Evolutionary conservation across 2,797 vertebrate genomes (phyloP), one percentile per base, ranked within the genome.

Genomic region (Paedocypris micromegethes): DNA sequence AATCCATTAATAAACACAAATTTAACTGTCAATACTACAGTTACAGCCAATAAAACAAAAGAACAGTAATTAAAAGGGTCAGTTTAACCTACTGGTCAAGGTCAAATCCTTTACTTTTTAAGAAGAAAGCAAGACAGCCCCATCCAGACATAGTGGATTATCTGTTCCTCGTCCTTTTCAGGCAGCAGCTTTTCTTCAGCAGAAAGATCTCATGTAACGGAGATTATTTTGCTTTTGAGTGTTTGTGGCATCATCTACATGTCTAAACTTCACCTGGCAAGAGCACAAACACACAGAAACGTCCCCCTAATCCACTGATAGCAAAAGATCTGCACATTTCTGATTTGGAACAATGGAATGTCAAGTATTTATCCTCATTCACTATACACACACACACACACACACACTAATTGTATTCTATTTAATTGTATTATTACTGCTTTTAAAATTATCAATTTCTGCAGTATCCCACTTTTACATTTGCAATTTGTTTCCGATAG

Each of bases 301-400:
- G 70, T 72, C 73, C 71, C 82, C 77, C 79, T 77, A 81, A 89
- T 87, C 46, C 70, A 68, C 72, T 77, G 80, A 83, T 79, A 87
- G 80, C 65, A 2, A 76, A 8, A 2, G 40, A 77, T 78, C 58
- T 79, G 78, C 82, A 88, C 85, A 86, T 86, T 83, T 76, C 83
- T 79, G 77, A 70, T 71, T 62, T 80, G 86, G 84, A 78, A 79
- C 70, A 83, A 84, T 78, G 78, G 74, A 67, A 79, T 83, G 77
- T 78, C 77, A 84, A 80, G 68, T 64, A 69, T 45, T 75, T 77
- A 75, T 77, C 87, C 92, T 91, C 86, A 90, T 91, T 92, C 90
- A 90, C 23, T 23, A 23, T 23, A 23, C 23, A 23, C 23, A 23
- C 23, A 23, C 23, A 23, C 23, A 23, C 23, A 23, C 23, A 23